Evolutionary conservation across 2,888 invertebrate genomes (phyloP).

Genomic region (Parapristionchus giblindavisi): DNA sequence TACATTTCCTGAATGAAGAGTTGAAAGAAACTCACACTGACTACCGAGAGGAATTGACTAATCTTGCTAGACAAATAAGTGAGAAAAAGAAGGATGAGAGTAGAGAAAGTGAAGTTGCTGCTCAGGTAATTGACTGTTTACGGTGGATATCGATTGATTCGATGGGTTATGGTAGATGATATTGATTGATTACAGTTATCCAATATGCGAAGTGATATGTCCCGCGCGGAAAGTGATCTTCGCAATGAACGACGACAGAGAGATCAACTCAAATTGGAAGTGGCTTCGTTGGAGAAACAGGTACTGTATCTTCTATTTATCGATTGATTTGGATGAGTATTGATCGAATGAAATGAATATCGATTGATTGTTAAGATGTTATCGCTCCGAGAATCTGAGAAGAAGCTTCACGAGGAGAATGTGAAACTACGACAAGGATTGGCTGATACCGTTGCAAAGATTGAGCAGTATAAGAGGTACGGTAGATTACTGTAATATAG

Average conservation of each 20-base stretch:
- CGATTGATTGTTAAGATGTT: not conserved
- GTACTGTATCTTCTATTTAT: constrained; percentile 27
- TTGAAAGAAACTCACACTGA: constrained; percentile 37
- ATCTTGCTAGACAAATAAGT: constrained; percentile 41
- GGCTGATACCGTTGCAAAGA: constrained; percentile 49
- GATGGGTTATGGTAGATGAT: not conserved
- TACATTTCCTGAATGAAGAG: constrained; percentile 35
- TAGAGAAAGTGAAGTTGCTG: constrained; percentile 32
- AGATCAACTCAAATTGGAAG: constrained; percentile 46
- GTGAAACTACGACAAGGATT: constrained; percentile 46
- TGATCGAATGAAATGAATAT: not conserved
- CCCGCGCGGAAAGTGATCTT: constrained; percentile 37
- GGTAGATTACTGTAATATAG: not conserved
- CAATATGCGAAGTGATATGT: constrained; percentile 21
- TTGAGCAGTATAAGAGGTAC: constrained; percentile 46
- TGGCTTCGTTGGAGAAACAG: constrained; percentile 42
- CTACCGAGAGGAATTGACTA: constrained; percentile 41
- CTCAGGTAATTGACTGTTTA: not conserved
- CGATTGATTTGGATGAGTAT: not conserved
- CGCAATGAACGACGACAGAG: constrained; percentile 38
- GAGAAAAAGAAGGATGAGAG: constrained; percentile 40
- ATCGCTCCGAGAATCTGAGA: constrained; percentile 31
- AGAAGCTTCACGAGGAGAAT: constrained; percentile 44
- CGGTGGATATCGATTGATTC: not conserved
- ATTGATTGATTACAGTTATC: constrained; percentile 9